Evolutionary conservation across 2,113 vertebrate species (phyloP).

Genomic region (Thymallus thymallus): DNA sequence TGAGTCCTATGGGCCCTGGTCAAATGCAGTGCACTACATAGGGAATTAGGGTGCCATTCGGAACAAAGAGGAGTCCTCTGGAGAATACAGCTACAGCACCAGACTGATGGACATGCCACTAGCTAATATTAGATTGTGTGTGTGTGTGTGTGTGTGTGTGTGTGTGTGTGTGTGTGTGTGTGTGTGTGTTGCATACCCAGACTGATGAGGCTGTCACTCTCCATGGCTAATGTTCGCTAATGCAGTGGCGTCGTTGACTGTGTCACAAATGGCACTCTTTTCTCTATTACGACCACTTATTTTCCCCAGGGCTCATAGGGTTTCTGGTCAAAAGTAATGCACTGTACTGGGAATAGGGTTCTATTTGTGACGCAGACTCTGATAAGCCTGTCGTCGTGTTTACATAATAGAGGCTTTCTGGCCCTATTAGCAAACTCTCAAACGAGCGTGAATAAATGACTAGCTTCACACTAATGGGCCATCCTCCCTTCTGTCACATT

Average conservation of each 20-base stretch:
- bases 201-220: constrained; percentile 42
- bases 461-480: constrained; percentile 55
- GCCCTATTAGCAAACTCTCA: constrained; percentile 54
- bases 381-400: constrained; percentile 56
- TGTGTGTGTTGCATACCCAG: constrained; percentile 9
- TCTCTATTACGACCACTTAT: no score
- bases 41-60: no score
- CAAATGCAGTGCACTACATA: no score
- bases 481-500: constrained; percentile 25
- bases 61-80: constrained; percentile 23
- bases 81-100: constrained; percentile 28
- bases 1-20: no score
- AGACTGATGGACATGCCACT: no score
- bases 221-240: constrained; percentile 54
- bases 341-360: background rate
- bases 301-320: no score
- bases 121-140: background rate
- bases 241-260: constrained; percentile 28
- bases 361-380: constrained; percentile 10
- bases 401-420: constrained; percentile 57
- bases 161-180: constrained; percentile 2
- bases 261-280: no score
- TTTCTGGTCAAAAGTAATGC: no score
- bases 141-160: background rate
- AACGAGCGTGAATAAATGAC: constrained; percentile 48